phyloP scores from a whole-genome alignment of 1,140 invertebrate genomes.

The Drosophila busckii region DNA sequence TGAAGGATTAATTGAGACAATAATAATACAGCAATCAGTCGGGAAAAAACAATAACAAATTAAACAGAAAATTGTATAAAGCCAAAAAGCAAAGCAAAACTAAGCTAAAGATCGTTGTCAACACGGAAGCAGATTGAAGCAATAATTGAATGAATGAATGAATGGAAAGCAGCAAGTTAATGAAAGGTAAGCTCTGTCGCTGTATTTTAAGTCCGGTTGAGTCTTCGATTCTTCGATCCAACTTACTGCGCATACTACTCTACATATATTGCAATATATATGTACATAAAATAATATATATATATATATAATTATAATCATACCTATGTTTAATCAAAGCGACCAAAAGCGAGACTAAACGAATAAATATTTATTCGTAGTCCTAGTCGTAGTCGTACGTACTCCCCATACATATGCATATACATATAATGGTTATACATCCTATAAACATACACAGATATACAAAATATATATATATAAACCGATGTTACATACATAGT shows the following conservation, averaged over 20 bases:
- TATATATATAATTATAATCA: slow-evolving; percentile 32
- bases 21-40: slow-evolving; percentile 34
- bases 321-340: slow-evolving; percentile 28
- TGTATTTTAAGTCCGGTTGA: slow-evolving; percentile 12
- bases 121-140: no score
- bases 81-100: slow-evolving; percentile 15
- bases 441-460: slow-evolving; percentile 7
- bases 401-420: slow-evolving; percentile 64
- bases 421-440: slow-evolving; percentile 50
- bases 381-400: slow-evolving; percentile 39
- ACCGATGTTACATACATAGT: slow-evolving; percentile 34
- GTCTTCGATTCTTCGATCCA: slow-evolving; percentile 13
- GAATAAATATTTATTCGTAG: slow-evolving; percentile 21
- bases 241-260: slow-evolving; percentile 13
- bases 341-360: slow-evolving; percentile 17
- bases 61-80: slow-evolving; percentile 29
- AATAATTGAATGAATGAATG: no score
- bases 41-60: neutral
- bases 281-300: slow-evolving; percentile 13
- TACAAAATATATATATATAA: slow-evolving; percentile 19
- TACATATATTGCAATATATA: slow-evolving; percentile 17
- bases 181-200: neutral
- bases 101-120: slow-evolving; percentile 1
- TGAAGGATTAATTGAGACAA: slow-evolving; percentile 69
- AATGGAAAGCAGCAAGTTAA: no score